Base-by-base conservation (phyloP, 2,797 vertebrate species). In the Eleutherodactylus coqui region DNA sequence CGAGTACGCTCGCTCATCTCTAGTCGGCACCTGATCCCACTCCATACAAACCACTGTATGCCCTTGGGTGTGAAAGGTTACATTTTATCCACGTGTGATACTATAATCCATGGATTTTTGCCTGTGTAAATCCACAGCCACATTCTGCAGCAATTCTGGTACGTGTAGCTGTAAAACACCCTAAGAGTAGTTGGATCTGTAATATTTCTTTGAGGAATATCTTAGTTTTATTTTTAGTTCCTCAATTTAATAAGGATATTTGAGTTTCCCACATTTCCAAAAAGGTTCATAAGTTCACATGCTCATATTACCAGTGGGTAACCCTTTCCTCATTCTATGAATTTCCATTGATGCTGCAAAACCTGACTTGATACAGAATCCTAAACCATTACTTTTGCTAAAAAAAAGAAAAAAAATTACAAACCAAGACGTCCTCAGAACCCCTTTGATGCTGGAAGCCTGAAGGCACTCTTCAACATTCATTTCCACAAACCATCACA, bases 391-490 rank as follows among this genome's bases (percentile, higher is more conserved):
- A 58, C 34, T n/a, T 7, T 24, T 41, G 32, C 34, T n/a, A 11
- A 51, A 51, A 60, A 64, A 14, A 43, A 9, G 17, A 27, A 45
- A 43, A n/a, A 36, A n/a, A 41, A 41, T 3, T 32, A 55, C 51
- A 78, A 78, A 60, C 49, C 19, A n/a, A 78, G 76, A 60, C 49
- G n/a, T 58, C 53, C 53, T 58, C 34, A 78, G 34, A 60, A 60
- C 75, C 75, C 29, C 32, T 77, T 77, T 77, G 49, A 77, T 55
- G 75, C 75, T 8, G 4, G 34, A 58, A 55, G 29, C 75, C 49
- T 24, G 75, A 38, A 77, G 75, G 49, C 75, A 36, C 51, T 55
- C 34, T 55, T 55, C 49, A 34, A 55, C 11, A 58, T 78, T 58
- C 32, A 34, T 58, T 78, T 58, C 14, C 21, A 60, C 53, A 78